Evolutionary conservation across 2,888 invertebrate species (phyloP).

Genomic region (Nomada ferruginata): DNA sequence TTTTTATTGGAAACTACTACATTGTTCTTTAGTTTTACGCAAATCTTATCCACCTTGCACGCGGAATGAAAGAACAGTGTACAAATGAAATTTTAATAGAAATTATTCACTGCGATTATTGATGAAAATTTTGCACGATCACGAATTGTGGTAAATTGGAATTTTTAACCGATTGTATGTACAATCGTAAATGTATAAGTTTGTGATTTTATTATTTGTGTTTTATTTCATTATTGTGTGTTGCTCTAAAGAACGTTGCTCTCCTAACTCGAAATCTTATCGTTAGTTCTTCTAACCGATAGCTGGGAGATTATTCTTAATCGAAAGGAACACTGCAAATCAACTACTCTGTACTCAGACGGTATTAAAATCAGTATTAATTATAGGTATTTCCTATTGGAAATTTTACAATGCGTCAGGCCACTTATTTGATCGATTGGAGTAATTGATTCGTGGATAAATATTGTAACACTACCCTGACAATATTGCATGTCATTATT

Average conservation of each 20-base stretch:
- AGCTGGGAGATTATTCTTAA: constrained; percentile 3
- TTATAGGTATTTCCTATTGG: background rate
- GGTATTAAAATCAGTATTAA: background rate
- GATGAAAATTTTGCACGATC: too few relatives aligned
- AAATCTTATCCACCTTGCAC: too few relatives aligned
- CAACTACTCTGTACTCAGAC: background rate
- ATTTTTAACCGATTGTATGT: too few relatives aligned
- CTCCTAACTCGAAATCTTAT: constrained; percentile 21
- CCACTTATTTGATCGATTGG: background rate
- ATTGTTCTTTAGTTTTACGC: too few relatives aligned
- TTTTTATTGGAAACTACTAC: too few relatives aligned
- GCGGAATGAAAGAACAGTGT: too few relatives aligned
- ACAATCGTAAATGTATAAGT: too few relatives aligned
- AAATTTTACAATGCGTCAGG: background rate
- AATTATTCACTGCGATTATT: too few relatives aligned
- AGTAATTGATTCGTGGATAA: too few relatives aligned
- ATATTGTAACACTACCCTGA: too few relatives aligned
- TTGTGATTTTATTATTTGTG: background rate
- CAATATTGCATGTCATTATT: background rate
- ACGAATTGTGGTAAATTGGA: too few relatives aligned
- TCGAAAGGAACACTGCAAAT: constrained; percentile 4
- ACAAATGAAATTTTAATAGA: too few relatives aligned
- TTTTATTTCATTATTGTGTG: background rate
- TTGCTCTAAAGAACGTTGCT: background rate
- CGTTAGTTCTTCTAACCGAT: constrained; percentile 25